A percentile compares a stretch with the other conserved stretches of the same genome.
Conservation (phyloP, 2,888 invertebrate species). For the Morpho deidamia region DNA sequence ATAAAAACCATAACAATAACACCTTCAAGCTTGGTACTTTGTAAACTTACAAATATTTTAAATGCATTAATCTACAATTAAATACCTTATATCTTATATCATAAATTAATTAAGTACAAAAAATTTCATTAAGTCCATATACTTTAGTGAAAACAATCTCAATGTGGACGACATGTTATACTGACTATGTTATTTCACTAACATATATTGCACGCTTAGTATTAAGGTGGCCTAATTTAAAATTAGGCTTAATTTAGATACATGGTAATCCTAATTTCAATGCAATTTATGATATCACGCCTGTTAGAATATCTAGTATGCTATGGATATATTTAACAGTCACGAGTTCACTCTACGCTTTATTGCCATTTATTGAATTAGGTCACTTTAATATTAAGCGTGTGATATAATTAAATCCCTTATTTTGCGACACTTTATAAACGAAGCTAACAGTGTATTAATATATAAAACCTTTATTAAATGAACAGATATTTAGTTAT, state of each 20-base stretch:
- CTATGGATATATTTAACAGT: no score
- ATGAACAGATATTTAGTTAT: no score
- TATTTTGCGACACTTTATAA: not conserved
- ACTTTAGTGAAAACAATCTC: constrained; percentile 51
- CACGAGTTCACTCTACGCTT: no score
- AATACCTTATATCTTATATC: constrained; percentile 51
- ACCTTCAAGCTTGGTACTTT: constrained; percentile 18
- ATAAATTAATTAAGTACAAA: constrained; percentile 71
- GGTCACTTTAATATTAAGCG: no score
- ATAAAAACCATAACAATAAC: not conserved
- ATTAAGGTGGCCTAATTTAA: no score
- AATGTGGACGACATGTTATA: constrained; percentile 49
- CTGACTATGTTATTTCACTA: constrained; percentile 11
- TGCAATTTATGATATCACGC: no score
- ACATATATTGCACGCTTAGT: not conserved
- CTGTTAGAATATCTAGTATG: no score
- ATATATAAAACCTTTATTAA: no score
- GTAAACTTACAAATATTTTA: constrained; percentile 49
- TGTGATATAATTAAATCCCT: constrained; percentile 6
- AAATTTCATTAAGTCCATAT: constrained; percentile 55
- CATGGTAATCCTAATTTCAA: no score
- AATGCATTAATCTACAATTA: constrained; percentile 51
- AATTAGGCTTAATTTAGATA: no score
- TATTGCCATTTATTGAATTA: no score
- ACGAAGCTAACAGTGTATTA: not conserved